These are phyloP conservation scores for Teleiodes luculella DNA, from an alignment of 2,888 invertebrate genomes.

Conservation along the genomic window DNA sequence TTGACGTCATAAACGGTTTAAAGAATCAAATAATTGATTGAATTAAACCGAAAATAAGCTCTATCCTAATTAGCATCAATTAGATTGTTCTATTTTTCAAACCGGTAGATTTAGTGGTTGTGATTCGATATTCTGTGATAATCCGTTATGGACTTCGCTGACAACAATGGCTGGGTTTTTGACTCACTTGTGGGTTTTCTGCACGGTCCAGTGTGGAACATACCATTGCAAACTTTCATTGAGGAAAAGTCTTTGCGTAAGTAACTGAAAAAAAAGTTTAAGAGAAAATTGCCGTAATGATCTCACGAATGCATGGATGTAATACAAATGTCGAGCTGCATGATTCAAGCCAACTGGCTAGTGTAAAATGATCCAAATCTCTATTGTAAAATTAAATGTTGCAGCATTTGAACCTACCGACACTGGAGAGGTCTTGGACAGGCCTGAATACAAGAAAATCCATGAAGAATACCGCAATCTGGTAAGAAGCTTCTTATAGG, in stretches of 20 bases:
- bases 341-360: too few species aligned
- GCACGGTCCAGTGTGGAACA: constrained; percentile 95
- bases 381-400: constrained; percentile 18
- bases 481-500: constrained; percentile 65
- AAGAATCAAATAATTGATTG: too few species aligned
- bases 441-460: constrained; percentile 86
- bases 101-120: background rate
- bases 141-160: constrained; percentile 54
- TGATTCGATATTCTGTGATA: background rate
- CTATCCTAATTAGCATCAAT: too few species aligned
- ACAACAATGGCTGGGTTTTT: constrained; percentile 91
- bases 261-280: constrained; percentile 31
- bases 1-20: constrained; percentile 23
- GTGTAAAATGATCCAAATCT: too few species aligned
- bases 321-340: too few species aligned
- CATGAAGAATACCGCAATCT: constrained; percentile 93
- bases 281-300: background rate
- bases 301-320: too few species aligned
- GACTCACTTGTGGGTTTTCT: constrained; percentile 94
- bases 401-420: constrained; percentile 91
- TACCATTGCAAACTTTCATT: constrained; percentile 92
- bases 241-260: constrained; percentile 95
- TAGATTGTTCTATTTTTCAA: background rate
- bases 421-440: constrained; percentile 81
- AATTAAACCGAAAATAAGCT: too few species aligned